phyloP scores from a whole-genome alignment of 2,888 invertebrate genomes.

The Dioctria linearis region DNA sequence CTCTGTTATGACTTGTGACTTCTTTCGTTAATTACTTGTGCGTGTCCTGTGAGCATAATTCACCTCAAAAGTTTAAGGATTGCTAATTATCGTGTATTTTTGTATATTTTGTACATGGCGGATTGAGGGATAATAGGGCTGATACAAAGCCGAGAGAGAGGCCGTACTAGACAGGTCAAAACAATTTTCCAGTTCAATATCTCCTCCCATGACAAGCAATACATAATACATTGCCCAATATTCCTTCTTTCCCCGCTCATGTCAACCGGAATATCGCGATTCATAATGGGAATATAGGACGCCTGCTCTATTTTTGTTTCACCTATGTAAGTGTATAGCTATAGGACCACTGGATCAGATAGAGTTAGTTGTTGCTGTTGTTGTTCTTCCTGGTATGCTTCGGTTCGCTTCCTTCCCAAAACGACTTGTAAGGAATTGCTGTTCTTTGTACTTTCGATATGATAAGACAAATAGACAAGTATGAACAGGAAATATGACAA shows the following conservation, averaged over 20 bases:
- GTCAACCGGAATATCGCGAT: conserved; percentile 24
- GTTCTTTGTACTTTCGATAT: conserved; percentile 37
- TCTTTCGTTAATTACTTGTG: conserved; percentile 59
- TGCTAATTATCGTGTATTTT: conserved; percentile 45
- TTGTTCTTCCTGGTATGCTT: neutral
- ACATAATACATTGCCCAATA: no score
- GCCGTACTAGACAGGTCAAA: conserved; percentile 15
- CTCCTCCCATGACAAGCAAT: neutral
- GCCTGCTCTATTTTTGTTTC: neutral
- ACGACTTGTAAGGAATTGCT: conserved; percentile 22
- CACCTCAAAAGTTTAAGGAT: conserved; percentile 54
- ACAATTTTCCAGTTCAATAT: neutral
- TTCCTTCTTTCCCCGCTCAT: neutral
- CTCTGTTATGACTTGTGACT: conserved; percentile 53
- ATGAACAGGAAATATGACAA: conserved; percentile 56
- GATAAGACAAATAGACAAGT: conserved; percentile 58
- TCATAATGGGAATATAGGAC: neutral
- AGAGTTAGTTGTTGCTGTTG: neutral
- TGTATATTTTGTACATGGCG: conserved; percentile 10
- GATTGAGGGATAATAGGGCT: neutral
- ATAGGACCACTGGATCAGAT: neutral
- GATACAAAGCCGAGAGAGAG: conserved; percentile 7
- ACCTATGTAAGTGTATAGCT: neutral
- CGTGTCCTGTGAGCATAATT: conserved; percentile 59
- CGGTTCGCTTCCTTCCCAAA: conserved; percentile 34